Evolutionary conservation across 53 echinoderm and acorn worm species (phyloP).

Genomic region (Actinopyga echinites): DNA sequence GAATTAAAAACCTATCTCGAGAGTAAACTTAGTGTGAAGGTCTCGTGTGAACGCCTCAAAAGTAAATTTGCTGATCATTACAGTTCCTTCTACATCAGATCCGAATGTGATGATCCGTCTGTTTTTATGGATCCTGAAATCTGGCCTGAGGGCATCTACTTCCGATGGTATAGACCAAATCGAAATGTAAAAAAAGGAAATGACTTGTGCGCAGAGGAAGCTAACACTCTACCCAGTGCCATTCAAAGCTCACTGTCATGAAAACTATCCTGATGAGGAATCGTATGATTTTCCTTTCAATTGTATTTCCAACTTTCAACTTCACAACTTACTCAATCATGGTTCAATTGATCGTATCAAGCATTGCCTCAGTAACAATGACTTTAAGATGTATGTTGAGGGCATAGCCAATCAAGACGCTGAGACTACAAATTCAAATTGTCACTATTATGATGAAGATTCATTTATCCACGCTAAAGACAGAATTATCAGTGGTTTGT

Average conservation of each 20-base stretch:
- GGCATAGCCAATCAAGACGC: not conserved
- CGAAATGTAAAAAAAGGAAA: not conserved
- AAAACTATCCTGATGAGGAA: not conserved
- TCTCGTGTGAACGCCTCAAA: conserved; percentile 1
- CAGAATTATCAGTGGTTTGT: not conserved
- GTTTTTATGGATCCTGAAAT: conserved; percentile 6
- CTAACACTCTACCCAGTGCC: too few relatives aligned
- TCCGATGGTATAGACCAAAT: conserved; percentile 19
- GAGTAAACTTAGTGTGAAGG: too few relatives aligned
- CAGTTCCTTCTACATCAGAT: not conserved
- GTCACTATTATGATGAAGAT: not conserved
- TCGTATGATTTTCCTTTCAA: too few relatives aligned
- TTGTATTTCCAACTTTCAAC: not conserved
- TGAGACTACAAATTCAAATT: not conserved
- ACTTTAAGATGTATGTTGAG: not conserved
- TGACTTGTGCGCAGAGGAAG: too few relatives aligned
- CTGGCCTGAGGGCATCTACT: too few relatives aligned
- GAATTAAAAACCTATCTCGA: conserved; percentile 11
- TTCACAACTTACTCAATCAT: not conserved
- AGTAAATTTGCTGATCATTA: conserved; percentile 14
- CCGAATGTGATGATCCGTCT: not conserved
- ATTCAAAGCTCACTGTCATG: too few relatives aligned
- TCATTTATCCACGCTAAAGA: conserved; percentile 7
- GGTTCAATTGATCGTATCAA: not conserved
- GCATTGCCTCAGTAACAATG: too few relatives aligned